A percentile compares a stretch with the other conserved stretches of the same genome.
Evolutionary conservation across 2,888 invertebrate species (phyloP).

Genomic region (Nebria brevicollis): DNA sequence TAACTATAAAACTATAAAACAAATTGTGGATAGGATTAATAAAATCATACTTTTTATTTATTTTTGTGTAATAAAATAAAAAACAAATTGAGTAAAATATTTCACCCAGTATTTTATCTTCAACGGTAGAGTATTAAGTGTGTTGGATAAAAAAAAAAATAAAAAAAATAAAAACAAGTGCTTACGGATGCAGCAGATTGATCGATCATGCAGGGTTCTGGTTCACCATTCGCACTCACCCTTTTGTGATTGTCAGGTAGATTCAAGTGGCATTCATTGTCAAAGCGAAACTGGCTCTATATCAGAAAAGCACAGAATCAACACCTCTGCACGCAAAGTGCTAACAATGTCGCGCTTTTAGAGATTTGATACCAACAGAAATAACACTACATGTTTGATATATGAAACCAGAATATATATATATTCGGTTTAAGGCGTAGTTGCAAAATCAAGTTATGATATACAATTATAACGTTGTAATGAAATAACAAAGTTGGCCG

Average conservation of each 20-base stretch:
- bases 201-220: slow-evolving; percentile 58
- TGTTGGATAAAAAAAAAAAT: slow-evolving; percentile 27
- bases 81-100: background rate
- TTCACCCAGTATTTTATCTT: no score
- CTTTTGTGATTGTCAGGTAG: slow-evolving; percentile 98
- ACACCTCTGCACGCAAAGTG: slow-evolving; percentile 12
- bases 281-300: slow-evolving; percentile 99
- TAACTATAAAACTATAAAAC: no score
- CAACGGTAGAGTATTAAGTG: no score
- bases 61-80: background rate
- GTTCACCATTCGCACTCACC: slow-evolving; percentile 77
- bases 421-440: no score
- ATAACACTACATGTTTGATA: no score
- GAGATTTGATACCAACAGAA: background rate
- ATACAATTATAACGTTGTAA: background rate
- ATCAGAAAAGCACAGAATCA: slow-evolving; percentile 49
- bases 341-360: background rate
- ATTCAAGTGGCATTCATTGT: slow-evolving; percentile 98
- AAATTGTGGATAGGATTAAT: no score
- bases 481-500: background rate
- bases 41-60: no score
- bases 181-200: slow-evolving; percentile 71
- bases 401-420: no score
- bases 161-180: slow-evolving; percentile 57
- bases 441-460: background rate